Percentiles rank a stretch among this genome's conserved stretches.
Conservation (phyloP, 2,888 invertebrate species). For the Seira sanloemensis region DNA sequence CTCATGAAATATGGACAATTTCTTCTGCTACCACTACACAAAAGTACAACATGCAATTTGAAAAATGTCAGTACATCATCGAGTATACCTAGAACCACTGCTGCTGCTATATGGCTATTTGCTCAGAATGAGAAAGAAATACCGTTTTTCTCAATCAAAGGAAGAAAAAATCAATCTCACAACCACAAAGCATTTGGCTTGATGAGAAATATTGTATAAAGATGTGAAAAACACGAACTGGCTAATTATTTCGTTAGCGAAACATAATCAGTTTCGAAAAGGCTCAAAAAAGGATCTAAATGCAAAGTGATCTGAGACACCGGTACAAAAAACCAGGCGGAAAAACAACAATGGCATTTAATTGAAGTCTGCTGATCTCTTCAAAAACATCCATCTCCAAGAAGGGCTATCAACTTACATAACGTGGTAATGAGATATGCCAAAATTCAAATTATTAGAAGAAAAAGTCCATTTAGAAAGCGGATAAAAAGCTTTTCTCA, state of each 20-base stretch:
- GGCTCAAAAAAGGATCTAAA: slow-evolving; percentile 9
- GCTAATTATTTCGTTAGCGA: slow-evolving; percentile 16
- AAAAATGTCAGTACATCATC: neutral
- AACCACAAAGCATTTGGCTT: neutral
- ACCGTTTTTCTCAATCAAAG: slow-evolving; percentile 16
- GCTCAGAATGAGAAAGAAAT: neutral
- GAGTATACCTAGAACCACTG: neutral
- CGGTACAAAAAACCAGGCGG: neutral
- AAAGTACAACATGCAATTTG: neutral
- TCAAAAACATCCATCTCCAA: neutral
- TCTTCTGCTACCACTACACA: too few species aligned
- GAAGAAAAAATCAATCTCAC: too few species aligned
- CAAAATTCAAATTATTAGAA: slow-evolving; percentile 14
- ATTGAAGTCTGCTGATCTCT: slow-evolving; percentile 2
- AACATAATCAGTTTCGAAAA: slow-evolving; percentile 3
- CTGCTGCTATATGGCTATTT: too few species aligned
- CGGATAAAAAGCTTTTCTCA: neutral
- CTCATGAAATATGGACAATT: too few species aligned
- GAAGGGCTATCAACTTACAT: slow-evolving; percentile 10
- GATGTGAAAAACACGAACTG: neutral
- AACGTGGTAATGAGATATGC: slow-evolving; percentile 9
- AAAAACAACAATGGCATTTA: slow-evolving; percentile 16
- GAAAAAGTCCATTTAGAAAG: neutral
- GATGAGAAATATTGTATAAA: neutral
- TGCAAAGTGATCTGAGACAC: slow-evolving; percentile 12